phyloP scores from a whole-genome alignment of 2,888 invertebrate genomes.

The Aporophyla nigra region DNA sequence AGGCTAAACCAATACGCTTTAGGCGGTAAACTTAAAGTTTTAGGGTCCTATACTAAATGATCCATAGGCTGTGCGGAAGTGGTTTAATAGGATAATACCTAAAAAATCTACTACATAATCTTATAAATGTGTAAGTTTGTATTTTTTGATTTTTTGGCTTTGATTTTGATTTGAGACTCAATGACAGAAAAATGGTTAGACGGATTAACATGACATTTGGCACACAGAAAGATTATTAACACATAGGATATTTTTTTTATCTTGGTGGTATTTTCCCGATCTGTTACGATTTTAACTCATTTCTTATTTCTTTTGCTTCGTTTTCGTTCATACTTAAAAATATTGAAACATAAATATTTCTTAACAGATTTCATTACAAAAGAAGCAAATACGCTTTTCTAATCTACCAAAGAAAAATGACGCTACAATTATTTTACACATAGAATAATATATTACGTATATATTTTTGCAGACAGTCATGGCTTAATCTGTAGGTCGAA shows the following conservation, averaged over 20 bases:
- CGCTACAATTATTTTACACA: not conserved
- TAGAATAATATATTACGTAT: not conserved
- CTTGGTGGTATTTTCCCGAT: too few relatives aligned
- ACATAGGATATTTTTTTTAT: too few relatives aligned
- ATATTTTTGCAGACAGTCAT: constrained; percentile 11
- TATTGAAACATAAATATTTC: not conserved
- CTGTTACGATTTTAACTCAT: too few relatives aligned
- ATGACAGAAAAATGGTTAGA: too few relatives aligned
- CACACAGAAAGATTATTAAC: too few relatives aligned
- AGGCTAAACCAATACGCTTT: not conserved
- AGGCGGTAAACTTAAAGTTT: not conserved
- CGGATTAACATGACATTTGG: too few relatives aligned
- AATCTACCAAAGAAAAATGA: not conserved
- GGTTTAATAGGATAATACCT: not conserved
- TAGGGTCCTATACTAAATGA: not conserved
- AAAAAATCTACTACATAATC: too few relatives aligned
- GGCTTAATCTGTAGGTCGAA: constrained; percentile 1
- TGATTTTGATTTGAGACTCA: too few relatives aligned
- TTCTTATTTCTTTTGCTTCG: too few relatives aligned
- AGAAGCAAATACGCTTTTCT: not conserved
- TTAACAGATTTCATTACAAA: not conserved
- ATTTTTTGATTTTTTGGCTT: too few relatives aligned
- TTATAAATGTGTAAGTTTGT: too few relatives aligned
- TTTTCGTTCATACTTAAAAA: too few relatives aligned
- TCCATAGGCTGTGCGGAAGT: not conserved